Conservation (phyloP, 2,797 vertebrate genomes). For the Cheirogaleus major region DNA sequence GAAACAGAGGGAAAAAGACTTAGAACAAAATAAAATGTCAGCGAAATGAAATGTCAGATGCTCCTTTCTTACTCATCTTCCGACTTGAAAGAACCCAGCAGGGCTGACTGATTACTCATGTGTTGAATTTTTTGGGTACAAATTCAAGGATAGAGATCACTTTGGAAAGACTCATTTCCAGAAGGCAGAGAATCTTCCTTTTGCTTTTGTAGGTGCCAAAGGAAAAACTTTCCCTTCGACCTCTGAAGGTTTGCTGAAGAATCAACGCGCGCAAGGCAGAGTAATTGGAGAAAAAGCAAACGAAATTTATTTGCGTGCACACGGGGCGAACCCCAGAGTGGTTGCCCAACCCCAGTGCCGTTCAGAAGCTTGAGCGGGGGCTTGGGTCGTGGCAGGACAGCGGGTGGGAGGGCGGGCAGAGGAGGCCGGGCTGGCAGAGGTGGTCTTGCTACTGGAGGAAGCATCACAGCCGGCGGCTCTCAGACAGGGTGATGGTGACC, state of each 20-base stretch:
- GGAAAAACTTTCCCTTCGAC: not conserved
- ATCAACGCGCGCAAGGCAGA: not conserved
- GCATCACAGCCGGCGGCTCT: no score
- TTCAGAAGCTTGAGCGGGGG: not conserved
- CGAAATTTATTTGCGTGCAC: not conserved
- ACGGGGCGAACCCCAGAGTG: not conserved
- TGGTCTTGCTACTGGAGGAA: not conserved
- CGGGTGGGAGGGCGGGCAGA: no score
- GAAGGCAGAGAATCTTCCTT: not conserved
- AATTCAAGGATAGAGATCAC: not conserved
- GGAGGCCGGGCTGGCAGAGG: no score
- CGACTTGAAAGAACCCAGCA: not conserved
- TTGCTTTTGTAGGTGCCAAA: not conserved
- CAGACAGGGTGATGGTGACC: no score
- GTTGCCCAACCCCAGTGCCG: not conserved
- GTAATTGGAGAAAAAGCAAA: not conserved
- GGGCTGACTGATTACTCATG: not conserved
- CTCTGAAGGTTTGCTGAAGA: not conserved
- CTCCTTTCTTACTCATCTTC: not conserved
- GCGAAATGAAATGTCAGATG: not conserved
- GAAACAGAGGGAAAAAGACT: not conserved
- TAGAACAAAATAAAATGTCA: not conserved
- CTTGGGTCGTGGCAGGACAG: not conserved
- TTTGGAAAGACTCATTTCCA: not conserved
- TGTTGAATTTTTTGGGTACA: not conserved